Percentiles rank a stretch among this genome's conserved stretches.
phyloP scores from a whole-genome alignment of 2,113 vertebrate species.

The Trematomus loennbergii region DNA sequence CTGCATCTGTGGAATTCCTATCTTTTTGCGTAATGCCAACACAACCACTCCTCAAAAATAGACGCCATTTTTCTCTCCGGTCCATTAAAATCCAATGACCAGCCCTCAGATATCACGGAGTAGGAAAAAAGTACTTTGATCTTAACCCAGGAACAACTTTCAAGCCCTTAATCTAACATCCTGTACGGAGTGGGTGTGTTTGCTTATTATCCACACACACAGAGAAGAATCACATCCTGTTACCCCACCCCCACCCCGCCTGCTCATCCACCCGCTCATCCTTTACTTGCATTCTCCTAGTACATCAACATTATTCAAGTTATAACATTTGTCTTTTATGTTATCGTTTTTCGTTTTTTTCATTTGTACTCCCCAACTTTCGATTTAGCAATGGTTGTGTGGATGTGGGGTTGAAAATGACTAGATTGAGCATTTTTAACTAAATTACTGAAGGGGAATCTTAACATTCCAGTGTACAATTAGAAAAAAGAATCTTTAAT shows the following conservation, averaged over 20 bases:
- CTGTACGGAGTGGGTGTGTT: slow-evolving; percentile 13
- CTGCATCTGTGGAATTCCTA: slow-evolving; percentile 17
- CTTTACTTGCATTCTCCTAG: slow-evolving; percentile 56
- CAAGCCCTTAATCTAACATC: slow-evolving; percentile 30
- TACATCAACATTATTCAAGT: slow-evolving; percentile 44
- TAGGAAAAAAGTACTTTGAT: slow-evolving; percentile 32
- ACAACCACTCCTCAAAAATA: slow-evolving; percentile 46
- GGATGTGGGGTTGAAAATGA: slow-evolving; percentile 72
- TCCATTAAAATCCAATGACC: slow-evolving; percentile 25
- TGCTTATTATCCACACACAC: not conserved
- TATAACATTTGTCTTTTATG: slow-evolving; percentile 57
- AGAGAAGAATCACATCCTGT: not conserved
- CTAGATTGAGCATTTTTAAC: slow-evolving; percentile 88
- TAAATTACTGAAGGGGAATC: slow-evolving; percentile 85
- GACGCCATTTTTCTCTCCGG: slow-evolving; percentile 19
- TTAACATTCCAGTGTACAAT: slow-evolving; percentile 93
- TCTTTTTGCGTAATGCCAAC: slow-evolving; percentile 22
- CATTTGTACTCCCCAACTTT: slow-evolving; percentile 76
- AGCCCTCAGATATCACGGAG: not conserved
- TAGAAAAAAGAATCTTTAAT: slow-evolving; percentile 85
- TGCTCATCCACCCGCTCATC: slow-evolving; percentile 51
- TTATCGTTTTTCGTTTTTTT: slow-evolving; percentile 29
- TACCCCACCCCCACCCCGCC: not conserved
- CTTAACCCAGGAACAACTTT: slow-evolving; percentile 36
- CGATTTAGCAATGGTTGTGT: slow-evolving; percentile 68